Conservation (phyloP, 2,888 invertebrate genomes). For the Gryllus longicercus region DNA sequence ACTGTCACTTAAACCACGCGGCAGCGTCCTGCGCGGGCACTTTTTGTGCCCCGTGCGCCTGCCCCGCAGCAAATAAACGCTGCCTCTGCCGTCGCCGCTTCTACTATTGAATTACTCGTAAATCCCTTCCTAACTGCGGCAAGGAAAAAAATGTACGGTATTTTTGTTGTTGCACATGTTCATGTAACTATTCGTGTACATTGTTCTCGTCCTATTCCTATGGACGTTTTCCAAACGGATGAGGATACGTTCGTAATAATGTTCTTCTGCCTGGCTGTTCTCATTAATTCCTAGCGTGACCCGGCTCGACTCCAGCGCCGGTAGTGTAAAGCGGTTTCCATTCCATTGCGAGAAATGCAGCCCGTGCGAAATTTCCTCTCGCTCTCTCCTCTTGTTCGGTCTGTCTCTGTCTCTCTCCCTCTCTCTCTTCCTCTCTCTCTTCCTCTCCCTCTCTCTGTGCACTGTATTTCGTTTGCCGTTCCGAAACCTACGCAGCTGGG, state of each 20-base stretch:
- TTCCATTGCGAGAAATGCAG: neutral
- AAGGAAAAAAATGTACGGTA: neutral
- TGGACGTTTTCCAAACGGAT: too few relatives aligned
- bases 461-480: neutral
- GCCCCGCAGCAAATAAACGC: neutral
- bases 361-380: neutral
- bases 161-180: neutral
- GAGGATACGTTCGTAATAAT: too few relatives aligned
- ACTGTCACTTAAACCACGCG: neutral
- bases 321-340: neutral
- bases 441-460: too few relatives aligned
- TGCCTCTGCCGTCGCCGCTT: neutral
- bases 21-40: neutral
- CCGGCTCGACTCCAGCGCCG: too few relatives aligned
- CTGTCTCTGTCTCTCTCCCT: too few relatives aligned
- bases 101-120: neutral
- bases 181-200: neutral
- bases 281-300: too few relatives aligned
- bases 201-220: neutral
- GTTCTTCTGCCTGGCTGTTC: too few relatives aligned
- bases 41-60: neutral
- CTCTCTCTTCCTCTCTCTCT: too few relatives aligned
- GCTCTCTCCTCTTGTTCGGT: too few relatives aligned
- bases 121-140: conserved; percentile 1
- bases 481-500: neutral